A percentile compares a stretch with the other conserved stretches of the same genome.
phyloP scores from a whole-genome alignment of 2,113 vertebrate genomes.

The Pionites leucogaster region DNA sequence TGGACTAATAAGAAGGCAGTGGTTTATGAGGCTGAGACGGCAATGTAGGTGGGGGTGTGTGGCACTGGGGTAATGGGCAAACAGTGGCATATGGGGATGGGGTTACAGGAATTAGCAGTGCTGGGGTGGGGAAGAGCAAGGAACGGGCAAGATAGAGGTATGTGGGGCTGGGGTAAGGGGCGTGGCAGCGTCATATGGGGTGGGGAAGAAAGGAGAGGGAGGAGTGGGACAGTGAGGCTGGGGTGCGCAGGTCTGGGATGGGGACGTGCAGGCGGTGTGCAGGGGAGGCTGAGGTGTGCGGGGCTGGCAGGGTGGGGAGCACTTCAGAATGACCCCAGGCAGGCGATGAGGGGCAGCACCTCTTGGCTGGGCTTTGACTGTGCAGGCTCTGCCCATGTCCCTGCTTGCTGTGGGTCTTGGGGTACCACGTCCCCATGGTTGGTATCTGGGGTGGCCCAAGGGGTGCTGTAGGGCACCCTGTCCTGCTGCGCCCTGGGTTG shows the following conservation, averaged over 20 bases:
- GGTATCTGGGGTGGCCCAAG: background rate
- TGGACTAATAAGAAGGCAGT: background rate
- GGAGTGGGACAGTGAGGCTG: background rate
- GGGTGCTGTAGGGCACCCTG: background rate
- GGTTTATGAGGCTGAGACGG: background rate
- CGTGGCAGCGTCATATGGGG: background rate
- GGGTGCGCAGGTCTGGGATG: background rate
- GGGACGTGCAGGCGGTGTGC: background rate
- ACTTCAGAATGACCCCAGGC: background rate
- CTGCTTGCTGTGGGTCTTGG: background rate
- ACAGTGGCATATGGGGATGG: background rate
- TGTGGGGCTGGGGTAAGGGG: background rate
- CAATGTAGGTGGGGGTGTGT: rapidly evolving
- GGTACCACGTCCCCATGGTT: background rate
- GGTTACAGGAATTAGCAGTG: background rate
- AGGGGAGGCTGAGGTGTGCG: background rate
- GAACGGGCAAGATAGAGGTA: background rate
- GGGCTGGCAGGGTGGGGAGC: background rate
- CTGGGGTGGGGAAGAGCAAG: background rate
- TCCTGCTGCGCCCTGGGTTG: background rate
- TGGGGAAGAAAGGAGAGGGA: background rate
- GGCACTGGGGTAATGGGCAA: background rate
- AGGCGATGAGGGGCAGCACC: rapidly evolving
- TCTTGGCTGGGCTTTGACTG: background rate
- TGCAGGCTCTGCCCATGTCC: background rate